phyloP scores from a whole-genome alignment of 2,888 invertebrate species.

The Notodonta ziczac region DNA sequence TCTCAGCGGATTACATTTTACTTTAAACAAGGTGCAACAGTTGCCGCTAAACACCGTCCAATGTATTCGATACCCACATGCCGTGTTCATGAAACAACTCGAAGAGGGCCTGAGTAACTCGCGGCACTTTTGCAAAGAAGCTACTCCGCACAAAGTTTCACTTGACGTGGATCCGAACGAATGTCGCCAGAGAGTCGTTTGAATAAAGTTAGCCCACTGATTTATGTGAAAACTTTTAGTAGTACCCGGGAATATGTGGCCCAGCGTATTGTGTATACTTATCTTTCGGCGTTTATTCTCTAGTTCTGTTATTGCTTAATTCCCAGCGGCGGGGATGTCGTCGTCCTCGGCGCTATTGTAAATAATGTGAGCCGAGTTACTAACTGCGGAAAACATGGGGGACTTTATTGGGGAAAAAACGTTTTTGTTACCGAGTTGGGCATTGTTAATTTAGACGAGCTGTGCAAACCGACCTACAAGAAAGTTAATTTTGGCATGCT shows the following conservation, averaged over 20 bases:
- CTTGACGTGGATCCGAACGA: conserved; percentile 77
- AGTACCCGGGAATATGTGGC: conserved; percentile 65
- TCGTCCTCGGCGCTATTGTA: conserved; percentile 37
- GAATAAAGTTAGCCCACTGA: conserved; percentile 81
- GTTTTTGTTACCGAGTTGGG: neutral
- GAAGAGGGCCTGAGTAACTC: conserved; percentile 49
- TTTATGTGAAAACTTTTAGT: conserved; percentile 79
- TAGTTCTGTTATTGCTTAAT: conserved; percentile 60
- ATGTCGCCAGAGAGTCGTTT: conserved; percentile 82
- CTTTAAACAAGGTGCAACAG: conserved; percentile 30
- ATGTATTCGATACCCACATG: conserved; percentile 41
- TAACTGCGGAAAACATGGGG: conserved; percentile 18
- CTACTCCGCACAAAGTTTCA: conserved; percentile 68
- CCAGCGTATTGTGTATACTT: conserved; percentile 63
- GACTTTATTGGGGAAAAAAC: conserved; percentile 18
- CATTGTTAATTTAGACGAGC: conserved; percentile 8
- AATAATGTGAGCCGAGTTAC: conserved; percentile 33
- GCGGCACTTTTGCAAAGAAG: conserved; percentile 66
- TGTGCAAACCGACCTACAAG: neutral
- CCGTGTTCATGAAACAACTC: conserved; percentile 54
- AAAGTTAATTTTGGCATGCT: conserved; percentile 1
- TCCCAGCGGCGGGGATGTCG: conserved; percentile 56
- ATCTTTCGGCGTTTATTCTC: conserved; percentile 63
- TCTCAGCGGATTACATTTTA: neutral
- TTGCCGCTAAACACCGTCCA: conserved; percentile 27